Conservation (phyloP, 2,113 vertebrate genomes). For the Sceloporus tristichus region DNA sequence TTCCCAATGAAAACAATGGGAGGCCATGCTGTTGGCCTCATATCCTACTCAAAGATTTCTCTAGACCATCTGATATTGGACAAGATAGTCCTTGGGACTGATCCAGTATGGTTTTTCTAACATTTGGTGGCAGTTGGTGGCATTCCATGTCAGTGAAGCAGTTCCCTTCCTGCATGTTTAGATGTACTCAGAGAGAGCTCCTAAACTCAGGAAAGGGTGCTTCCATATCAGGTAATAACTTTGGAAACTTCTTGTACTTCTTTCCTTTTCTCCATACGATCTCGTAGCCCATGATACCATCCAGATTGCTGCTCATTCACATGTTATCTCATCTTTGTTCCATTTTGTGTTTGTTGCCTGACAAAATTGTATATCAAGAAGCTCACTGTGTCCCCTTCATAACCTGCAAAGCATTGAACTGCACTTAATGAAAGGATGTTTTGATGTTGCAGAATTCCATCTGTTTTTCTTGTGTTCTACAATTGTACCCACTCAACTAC, state of each 20-base stretch:
- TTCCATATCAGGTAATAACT: not conserved
- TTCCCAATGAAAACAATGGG: too few species aligned
- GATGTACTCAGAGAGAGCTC: not conserved
- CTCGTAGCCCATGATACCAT: not conserved
- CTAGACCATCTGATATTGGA: too few species aligned
- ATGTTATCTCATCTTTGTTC: rapidly evolving
- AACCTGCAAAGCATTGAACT: rapidly evolving
- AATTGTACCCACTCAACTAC: slow-evolving; percentile 46
- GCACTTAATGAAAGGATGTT: slow-evolving; percentile 42
- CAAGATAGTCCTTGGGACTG: too few species aligned
- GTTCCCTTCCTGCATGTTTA: not conserved
- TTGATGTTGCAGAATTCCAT: slow-evolving; percentile 59
- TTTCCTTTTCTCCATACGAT: not conserved
- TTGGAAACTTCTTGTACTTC: not conserved
- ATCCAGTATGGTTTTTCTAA: too few species aligned
- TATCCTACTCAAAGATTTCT: too few species aligned
- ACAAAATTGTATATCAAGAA: not conserved
- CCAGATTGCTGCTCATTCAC: not conserved
- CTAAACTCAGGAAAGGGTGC: not conserved
- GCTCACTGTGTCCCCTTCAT: rapidly evolving
- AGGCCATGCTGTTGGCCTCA: too few species aligned
- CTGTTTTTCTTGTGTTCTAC: slow-evolving; percentile 58
- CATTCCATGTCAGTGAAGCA: not conserved
- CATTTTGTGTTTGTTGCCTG: rapidly evolving
- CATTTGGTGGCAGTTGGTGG: too few species aligned